Evolutionary conservation across 2,888 invertebrate species (phyloP).

Genomic region (Hypsopygia costalis): DNA sequence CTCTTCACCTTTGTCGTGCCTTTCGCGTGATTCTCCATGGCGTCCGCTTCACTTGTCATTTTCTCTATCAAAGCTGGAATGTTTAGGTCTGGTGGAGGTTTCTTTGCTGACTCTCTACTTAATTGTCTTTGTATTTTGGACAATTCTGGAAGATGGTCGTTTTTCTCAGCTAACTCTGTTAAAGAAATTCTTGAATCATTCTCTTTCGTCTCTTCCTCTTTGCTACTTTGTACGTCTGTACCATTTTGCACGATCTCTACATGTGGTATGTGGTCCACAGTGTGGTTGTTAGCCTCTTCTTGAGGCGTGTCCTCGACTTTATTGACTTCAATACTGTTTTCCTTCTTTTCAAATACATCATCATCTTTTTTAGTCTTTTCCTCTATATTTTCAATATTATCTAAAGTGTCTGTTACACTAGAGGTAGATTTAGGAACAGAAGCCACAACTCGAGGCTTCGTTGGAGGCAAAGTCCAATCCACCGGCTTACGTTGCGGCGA

Average conservation of each 20-base stretch:
- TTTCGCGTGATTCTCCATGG: conserved; percentile 48
- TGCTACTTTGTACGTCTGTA: conserved; percentile 28
- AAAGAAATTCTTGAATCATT: conserved; percentile 50
- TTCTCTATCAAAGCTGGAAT: conserved; percentile 67
- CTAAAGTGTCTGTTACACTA: conserved; percentile 48
- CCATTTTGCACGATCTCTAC: conserved; percentile 48
- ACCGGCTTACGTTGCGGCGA: conserved; percentile 70
- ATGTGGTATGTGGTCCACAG: no score
- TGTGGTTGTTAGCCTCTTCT: neutral
- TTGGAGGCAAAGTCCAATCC: conserved; percentile 70
- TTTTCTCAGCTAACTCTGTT: conserved; percentile 58
- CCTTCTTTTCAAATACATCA: conserved; percentile 56
- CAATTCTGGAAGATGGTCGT: conserved; percentile 63
- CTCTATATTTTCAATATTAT: conserved; percentile 41
- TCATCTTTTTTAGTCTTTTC: conserved; percentile 47
- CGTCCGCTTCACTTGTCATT: conserved; percentile 59
- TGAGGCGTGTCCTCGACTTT: conserved; percentile 16
- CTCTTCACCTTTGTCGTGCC: conserved; percentile 63
- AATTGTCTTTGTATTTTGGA: conserved; percentile 48
- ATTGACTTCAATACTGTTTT: conserved; percentile 25
- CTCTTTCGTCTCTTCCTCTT: conserved; percentile 27
- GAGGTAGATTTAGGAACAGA: conserved; percentile 66
- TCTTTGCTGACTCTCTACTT: conserved; percentile 51
- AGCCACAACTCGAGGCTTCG: conserved; percentile 64
- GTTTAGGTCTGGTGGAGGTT: conserved; percentile 49